Base-by-base conservation (phyloP, 2,113 vertebrate species). In the Myiozetetes cayanensis region DNA sequence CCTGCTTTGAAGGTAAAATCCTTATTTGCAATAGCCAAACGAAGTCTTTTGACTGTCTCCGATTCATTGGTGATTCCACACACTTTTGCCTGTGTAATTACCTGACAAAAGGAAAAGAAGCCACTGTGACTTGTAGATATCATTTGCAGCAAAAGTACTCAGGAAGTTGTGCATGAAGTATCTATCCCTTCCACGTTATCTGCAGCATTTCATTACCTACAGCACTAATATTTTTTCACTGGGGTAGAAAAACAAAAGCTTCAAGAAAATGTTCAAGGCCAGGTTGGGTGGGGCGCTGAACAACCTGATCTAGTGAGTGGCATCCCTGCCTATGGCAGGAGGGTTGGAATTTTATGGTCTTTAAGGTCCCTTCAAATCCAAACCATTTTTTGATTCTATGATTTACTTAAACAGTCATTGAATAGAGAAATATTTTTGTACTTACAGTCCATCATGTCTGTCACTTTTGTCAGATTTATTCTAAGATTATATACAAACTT, bases 1-100 rank as follows among this genome's bases (percentile, higher is more conserved):
- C 99, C 99, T 31, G 99, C 99, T 97, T 98, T 99, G 95, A 99
- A 99, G 82, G 96, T 98, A 94, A 99, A 99, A 39, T 98, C 98
- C 55, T 98, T 98, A 85, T 98, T 97, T 8, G 93, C 41, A 3
- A 99, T 81, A 4, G 98, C 95, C 95, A 99, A 89, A 52, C 97
- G 96, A 62, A 99, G 96, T 33, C 98, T 98, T 96, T 98, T 99
- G 74, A 99, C 99, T 0, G 96, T 97, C 4, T 98, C 97, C 0
- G 99, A 99, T 92, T 99, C 99, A 2, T 59, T 63, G 12, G 85
- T 90, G 70, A 98, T 98, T 68, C 98, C 98, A 97, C 98, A 99
- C 24, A 99, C 98, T 96, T 97, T 98, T 44, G 98, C 99, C 14
- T 98, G 91, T 37, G 98, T 98, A 96, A 99, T 94, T 33, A 98